Evolutionary conservation across 2,113 vertebrate genomes (phyloP).

Genomic region (Sminthopsis crassicaudata): DNA sequence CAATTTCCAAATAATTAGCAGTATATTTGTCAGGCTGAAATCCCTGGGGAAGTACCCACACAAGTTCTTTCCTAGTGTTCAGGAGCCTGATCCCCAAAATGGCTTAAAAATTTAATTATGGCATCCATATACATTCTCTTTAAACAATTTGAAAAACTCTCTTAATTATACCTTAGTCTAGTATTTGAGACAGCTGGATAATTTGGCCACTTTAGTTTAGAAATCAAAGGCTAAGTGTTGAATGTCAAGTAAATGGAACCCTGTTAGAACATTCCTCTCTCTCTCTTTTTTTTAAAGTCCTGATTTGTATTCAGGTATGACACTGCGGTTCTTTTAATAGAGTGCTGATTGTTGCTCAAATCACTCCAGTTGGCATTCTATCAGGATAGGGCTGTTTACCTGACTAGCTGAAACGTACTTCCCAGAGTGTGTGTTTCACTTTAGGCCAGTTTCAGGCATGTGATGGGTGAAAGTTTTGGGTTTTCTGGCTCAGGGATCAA

Average conservation of each 20-base stretch:
- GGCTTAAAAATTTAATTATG: constrained; percentile 8
- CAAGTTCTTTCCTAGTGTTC: constrained; percentile 11
- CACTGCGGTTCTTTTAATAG: background rate
- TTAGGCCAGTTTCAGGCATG: constrained; percentile 23
- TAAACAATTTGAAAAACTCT: constrained; percentile 39
- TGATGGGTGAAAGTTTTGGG: constrained; percentile 14
- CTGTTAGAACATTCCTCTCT: constrained; percentile 25
- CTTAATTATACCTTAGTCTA: constrained; percentile 44
- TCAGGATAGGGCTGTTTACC: constrained; percentile 36
- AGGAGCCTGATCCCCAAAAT: background rate
- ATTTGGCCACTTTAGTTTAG: constrained; percentile 32
- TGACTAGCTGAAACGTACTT: constrained; percentile 39
- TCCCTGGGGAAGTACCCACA: constrained; percentile 5
- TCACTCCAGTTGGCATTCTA: constrained; percentile 19
- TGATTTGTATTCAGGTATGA: constrained; percentile 53
- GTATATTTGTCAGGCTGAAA: background rate
- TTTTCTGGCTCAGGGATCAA: constrained; percentile 66
- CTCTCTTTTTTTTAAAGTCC: background rate
- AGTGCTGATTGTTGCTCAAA: constrained; percentile 36
- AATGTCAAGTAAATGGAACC: constrained; percentile 57
- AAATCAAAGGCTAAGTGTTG: constrained; percentile 62
- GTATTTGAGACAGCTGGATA: constrained; percentile 40
- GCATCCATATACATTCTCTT: constrained; percentile 43
- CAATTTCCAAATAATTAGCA: background rate
- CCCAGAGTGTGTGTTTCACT: background rate